A percentile compares a stretch with the other conserved stretches of the same genome.
Evolutionary conservation across 2,113 vertebrate species (phyloP).

Genomic region (Oryzias melastigma): DNA sequence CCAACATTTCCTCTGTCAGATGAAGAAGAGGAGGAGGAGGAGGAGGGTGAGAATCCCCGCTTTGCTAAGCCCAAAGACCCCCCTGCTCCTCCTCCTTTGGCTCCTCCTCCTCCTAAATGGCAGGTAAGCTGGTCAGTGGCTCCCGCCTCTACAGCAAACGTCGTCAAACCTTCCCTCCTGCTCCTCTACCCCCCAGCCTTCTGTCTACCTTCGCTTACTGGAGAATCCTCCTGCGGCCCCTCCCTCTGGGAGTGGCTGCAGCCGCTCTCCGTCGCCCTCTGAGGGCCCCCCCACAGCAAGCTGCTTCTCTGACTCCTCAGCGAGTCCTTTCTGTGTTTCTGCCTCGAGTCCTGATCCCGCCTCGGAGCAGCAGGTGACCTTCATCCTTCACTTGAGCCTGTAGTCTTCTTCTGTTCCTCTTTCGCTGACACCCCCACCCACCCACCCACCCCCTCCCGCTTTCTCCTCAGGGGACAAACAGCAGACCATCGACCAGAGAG

Average conservation of each 20-base stretch:
- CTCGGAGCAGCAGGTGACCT: conserved; percentile 85
- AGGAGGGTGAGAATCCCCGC: conserved; percentile 57
- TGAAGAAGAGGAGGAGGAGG: conserved; percentile 28
- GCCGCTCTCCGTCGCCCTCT: conserved; percentile 45
- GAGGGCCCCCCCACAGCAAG: conserved; percentile 9
- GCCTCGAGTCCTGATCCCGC: conserved; percentile 64
- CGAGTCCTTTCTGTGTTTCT: conserved; percentile 8
- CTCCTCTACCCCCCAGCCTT: conserved; percentile 52
- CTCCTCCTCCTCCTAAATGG: conserved; percentile 58
- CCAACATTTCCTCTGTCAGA: conserved; percentile 33
- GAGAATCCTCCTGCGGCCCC: conserved; percentile 45
- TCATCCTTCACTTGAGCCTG: not conserved
- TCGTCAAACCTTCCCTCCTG: not conserved
- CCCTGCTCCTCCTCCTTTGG: conserved; percentile 27
- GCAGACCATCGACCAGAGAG: conserved; percentile 80
- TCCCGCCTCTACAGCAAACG: not conserved
- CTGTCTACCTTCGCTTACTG: conserved; percentile 66
- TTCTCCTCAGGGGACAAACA: conserved; percentile 80
- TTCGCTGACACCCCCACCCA: not conserved
- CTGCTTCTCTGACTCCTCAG: conserved; percentile 28
- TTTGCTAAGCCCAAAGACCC: conserved; percentile 66
- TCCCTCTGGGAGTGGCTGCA: not conserved
- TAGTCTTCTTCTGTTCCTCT: not conserved
- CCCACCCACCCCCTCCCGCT: conserved; percentile 16
- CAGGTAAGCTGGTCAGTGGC: conserved; percentile 50